Evolutionary conservation across 2,888 invertebrate genomes (phyloP), one percentile per base, ranked within the genome.

Genomic region (Platypus cylindrus): DNA sequence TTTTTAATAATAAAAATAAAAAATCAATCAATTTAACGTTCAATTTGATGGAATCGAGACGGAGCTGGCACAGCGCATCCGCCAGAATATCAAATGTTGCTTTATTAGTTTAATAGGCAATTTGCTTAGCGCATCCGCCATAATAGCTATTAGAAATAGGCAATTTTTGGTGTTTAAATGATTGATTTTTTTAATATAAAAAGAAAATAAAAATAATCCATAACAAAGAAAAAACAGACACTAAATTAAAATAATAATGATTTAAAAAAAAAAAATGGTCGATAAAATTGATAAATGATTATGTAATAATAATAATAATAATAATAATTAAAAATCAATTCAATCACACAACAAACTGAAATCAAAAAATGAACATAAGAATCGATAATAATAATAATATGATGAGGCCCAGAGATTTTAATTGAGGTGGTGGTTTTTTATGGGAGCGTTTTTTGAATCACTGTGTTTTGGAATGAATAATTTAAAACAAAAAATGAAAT

Each of bases 311-410:
- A n/a, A n/a, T n/a, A n/a, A n/a, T n/a, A n/a, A n/a, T n/a, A n/a
- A n/a, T n/a, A n/a, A 23, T 29, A 45, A 46, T 41, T 47, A 49
- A 51, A 49, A 46, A 43, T 37, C 24, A 58, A 60, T 57, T 58
- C 59, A 60, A 60, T 58, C 59, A 60, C 59, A 58, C 59, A 58
- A 59, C 52, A 38, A n/a, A n/a, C n/a, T n/a, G n/a, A n/a, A n/a
- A n/a, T n/a, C n/a, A n/a, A n/a, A n/a, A n/a, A n/a, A n/a, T n/a
- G n/a, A n/a, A n/a, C n/a, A n/a, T n/a, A n/a, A n/a, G n/a, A n/a
- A n/a, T n/a, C n/a, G n/a, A n/a, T n/a, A n/a, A n/a, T n/a, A n/a
- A n/a, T n/a, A n/a, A n/a, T n/a, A n/a, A 42, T 30, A 39, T 45
- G 40, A 51, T 48, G 40, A 49, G 37, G 43, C 39, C 32, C 39